Conservation (phyloP, 2,113 vertebrate genomes). For the Coreoperca whiteheadi region DNA sequence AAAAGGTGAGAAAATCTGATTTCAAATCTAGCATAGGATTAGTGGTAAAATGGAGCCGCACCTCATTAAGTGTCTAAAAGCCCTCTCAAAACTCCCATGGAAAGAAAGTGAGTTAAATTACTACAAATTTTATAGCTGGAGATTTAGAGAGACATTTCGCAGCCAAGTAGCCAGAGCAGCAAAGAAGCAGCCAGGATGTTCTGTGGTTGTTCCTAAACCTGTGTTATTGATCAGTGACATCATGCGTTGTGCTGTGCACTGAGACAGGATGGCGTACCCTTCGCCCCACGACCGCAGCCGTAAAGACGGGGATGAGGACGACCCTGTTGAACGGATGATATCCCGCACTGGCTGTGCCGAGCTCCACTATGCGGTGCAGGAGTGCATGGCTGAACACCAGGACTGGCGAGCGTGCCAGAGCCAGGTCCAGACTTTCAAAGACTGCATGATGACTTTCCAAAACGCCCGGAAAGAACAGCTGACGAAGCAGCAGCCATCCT, state of each 20-base stretch:
- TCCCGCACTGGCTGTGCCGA: slow-evolving; percentile 87
- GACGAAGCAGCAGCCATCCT: slow-evolving; percentile 42
- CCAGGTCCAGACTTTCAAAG: slow-evolving; percentile 88
- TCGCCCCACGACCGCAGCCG: slow-evolving; percentile 85
- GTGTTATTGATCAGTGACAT: neutral
- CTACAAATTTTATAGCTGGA: neutral
- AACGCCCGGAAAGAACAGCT: slow-evolving; percentile 76
- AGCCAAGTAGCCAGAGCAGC: neutral
- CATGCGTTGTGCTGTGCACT: neutral
- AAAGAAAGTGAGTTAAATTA: neutral
- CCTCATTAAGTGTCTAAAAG: neutral
- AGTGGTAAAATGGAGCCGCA: neutral
- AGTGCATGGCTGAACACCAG: slow-evolving; percentile 92
- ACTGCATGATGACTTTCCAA: slow-evolving; percentile 90
- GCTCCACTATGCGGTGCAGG: slow-evolving; percentile 90
- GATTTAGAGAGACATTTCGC: neutral
- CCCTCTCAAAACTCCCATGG: neutral
- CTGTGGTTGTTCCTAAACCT: neutral
- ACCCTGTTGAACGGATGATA: slow-evolving; percentile 91
- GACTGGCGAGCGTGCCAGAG: slow-evolving; percentile 93
- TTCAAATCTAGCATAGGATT: no score
- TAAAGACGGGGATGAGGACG: slow-evolving; percentile 81
- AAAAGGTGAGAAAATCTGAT: no score
- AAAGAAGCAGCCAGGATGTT: neutral
- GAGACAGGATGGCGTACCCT: slow-evolving; percentile 81